phyloP scores from a whole-genome alignment of 2,888 invertebrate species.

The Panopea generosa region DNA sequence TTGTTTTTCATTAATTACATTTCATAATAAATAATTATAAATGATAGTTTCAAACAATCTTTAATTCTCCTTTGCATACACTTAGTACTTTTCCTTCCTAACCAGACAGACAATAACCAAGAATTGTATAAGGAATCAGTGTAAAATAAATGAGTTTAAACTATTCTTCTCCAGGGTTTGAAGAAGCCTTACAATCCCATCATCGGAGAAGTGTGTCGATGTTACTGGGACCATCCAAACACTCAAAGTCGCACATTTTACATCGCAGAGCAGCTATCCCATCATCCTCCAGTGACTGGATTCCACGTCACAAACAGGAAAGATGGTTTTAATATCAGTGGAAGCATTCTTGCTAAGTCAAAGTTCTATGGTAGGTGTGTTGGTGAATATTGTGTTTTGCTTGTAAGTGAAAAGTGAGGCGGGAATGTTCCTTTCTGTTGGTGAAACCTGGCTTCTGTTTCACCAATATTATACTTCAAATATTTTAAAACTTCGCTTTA shows the following conservation, averaged over 20 bases:
- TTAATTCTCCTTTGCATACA: too few species aligned
- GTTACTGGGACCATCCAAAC: constrained; percentile 93
- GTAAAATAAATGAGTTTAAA: too few species aligned
- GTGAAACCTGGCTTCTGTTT: too few species aligned
- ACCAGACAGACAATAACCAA: too few species aligned
- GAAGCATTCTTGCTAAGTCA: constrained; percentile 95
- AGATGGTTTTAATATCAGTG: constrained; percentile 96
- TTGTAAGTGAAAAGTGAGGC: too few species aligned
- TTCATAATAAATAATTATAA: too few species aligned
- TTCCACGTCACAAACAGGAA: constrained; percentile 97
- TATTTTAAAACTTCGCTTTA: neutral
- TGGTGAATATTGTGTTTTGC: too few species aligned
- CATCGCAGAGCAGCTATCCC: constrained; percentile 96
- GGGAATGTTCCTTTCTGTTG: too few species aligned
- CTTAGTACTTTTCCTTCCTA: too few species aligned
- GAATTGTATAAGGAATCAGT: too few species aligned
- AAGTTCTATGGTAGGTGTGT: constrained; percentile 93
- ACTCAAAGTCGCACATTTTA: constrained; percentile 95
- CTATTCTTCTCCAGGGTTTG: constrained; percentile 87
- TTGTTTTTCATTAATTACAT: too few species aligned
- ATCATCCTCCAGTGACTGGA: constrained; percentile 97
- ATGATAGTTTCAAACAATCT: too few species aligned
- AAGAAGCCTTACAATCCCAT: constrained; percentile 99
- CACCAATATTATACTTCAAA: neutral
- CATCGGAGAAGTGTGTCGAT: constrained; percentile 95